Base-by-base conservation (phyloP, 1,140 invertebrate genomes). In the Augochlora pura region DNA sequence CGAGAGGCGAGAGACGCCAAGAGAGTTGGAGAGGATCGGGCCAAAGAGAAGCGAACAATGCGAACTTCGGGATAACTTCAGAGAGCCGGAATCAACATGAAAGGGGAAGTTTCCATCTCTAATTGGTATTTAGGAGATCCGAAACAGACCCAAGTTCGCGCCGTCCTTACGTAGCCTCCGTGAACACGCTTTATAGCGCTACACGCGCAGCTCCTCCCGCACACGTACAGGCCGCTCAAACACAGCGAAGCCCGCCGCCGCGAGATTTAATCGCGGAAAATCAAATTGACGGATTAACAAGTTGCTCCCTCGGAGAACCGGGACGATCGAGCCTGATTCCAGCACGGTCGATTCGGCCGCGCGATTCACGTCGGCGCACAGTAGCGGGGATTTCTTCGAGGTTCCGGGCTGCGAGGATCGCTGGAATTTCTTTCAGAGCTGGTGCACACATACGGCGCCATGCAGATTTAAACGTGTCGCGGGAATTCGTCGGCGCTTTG, bases 61-160 rank as follows among this genome's bases (percentile, higher is more conserved):
- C 90, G 82, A 92, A 92, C 90, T 92, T 90, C 81, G 89, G 87
- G 91, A 92, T 91, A 92, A 92, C 91, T 92, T 87, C 76, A 63
- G 78, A 66, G 80, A 88, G 81, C 79, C 83, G 88, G 88, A 92
- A 92, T 92, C 91, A 91, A 92, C 91, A 92, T 92, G 91, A 92
- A 91, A 92, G 90, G 88, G 85, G 88, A 92, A 92, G 89, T 92
- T 92, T 92, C 88, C 88, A 88, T 90, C 89, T 87, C 89, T 92
- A 92, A 92, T 92, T 92, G 91, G 90, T 92, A 92, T 92, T 92
- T 92, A 91, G 91, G 85, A 91, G 91, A 91, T 91, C 87, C 86
- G 88, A 91, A 91, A 90, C 90, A 88, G 86, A 91, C 84, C 87
- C 86, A 86, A 88, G 80, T 85, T 69, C 14, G 84, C 60, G 67